Conservation (phyloP, 2,797 vertebrate genomes). For the Lacerta viridis region DNA sequence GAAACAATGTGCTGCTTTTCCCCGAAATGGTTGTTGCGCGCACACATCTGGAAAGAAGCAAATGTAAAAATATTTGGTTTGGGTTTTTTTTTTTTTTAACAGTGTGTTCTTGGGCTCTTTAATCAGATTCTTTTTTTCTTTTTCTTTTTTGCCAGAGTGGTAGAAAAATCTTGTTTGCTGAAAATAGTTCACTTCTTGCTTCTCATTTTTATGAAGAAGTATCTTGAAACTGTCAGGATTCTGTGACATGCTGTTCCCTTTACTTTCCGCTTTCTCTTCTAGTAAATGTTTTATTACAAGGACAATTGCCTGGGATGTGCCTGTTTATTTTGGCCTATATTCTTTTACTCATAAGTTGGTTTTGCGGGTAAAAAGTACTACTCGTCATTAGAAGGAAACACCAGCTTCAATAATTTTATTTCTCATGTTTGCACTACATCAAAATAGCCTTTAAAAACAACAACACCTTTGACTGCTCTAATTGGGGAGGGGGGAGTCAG, state of each 20-base stretch:
- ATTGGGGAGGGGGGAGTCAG: neutral
- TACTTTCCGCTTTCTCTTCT: conserved; percentile 84
- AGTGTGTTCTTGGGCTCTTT: conserved; percentile 52
- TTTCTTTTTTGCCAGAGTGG: conserved; percentile 65
- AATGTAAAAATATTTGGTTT: conserved; percentile 60
- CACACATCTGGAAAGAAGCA: conserved; percentile 43
- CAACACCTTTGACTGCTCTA: neutral
- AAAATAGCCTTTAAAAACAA: neutral
- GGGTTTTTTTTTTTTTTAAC: conserved; percentile 37
- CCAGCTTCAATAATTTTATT: neutral
- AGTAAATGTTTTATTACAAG: conserved; percentile 86
- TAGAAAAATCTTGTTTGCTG: conserved; percentile 74
- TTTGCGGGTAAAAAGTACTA: neutral
- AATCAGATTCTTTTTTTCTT: conserved; percentile 28
- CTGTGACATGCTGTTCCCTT: conserved; percentile 84
- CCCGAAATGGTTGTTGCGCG: neutral
- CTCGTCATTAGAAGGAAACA: neutral
- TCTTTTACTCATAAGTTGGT: neutral
- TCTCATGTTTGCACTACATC: neutral
- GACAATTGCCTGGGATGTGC: conserved; percentile 63
- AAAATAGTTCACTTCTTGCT: conserved; percentile 72
- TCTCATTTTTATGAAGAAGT: conserved; percentile 77
- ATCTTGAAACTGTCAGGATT: conserved; percentile 73
- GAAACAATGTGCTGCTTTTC: conserved; percentile 46
- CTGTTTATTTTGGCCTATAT: conserved; percentile 60